Evolutionary conservation across 2,113 vertebrate species (phyloP).

Genomic region (Centropus bengalensis): DNA sequence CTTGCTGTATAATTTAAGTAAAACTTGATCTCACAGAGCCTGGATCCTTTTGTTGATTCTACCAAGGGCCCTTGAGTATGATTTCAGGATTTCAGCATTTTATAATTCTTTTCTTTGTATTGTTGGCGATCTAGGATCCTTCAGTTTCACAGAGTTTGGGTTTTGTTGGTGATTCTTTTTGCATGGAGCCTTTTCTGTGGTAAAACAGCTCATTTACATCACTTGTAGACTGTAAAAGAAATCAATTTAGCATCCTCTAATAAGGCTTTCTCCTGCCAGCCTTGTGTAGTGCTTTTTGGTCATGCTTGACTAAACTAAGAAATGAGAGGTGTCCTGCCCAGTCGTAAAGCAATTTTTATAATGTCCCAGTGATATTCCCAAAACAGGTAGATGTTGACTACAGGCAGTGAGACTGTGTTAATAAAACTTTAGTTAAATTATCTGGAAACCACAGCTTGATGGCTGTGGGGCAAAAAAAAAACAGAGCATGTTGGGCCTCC

Average conservation of each 20-base stretch:
- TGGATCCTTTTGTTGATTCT: too few relatives aligned
- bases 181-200: too few relatives aligned
- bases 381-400: not conserved
- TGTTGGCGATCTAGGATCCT: too few relatives aligned
- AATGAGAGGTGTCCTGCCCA: conserved; percentile 3
- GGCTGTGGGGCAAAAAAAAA: not conserved
- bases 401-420: not conserved
- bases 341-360: conserved; percentile 4
- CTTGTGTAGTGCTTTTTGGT: not conserved
- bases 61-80: too few relatives aligned
- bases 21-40: too few relatives aligned
- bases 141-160: too few relatives aligned
- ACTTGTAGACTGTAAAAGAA: not conserved
- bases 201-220: not conserved
- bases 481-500: not conserved
- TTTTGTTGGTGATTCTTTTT: too few relatives aligned
- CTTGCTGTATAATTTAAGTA: too few relatives aligned
- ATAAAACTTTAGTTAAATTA: not conserved
- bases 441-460: conserved; percentile 9
- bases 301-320: not conserved
- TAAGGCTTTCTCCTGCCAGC: not conserved
- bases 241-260: not conserved
- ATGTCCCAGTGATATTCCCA: not conserved
- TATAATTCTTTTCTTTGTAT: too few relatives aligned
- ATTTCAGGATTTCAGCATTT: too few relatives aligned